phyloP scores from a whole-genome alignment of 2,797 vertebrate genomes.

The Gambusia yucatana region DNA sequence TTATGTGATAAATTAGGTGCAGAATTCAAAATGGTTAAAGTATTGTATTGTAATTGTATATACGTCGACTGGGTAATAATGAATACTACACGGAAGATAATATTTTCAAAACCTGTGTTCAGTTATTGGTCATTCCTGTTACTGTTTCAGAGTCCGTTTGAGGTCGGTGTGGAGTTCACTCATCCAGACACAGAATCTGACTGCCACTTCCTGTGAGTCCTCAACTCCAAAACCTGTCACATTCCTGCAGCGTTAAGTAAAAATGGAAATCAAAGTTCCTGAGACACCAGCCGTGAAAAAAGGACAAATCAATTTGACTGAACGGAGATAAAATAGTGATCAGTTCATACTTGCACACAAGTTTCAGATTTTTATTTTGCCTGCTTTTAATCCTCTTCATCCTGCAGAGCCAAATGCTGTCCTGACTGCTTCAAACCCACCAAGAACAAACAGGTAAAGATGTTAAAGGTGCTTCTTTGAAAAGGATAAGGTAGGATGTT shows the following conservation, averaged over 20 bases:
- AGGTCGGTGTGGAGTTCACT: slow-evolving; percentile 91
- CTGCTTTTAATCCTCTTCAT: slow-evolving; percentile 17
- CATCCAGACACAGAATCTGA: slow-evolving; percentile 91
- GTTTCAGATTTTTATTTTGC: neutral
- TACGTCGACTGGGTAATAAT: no score
- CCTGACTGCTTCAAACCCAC: slow-evolving; percentile 92
- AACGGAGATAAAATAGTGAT: neutral
- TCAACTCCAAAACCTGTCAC: neutral
- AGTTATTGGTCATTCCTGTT: neutral
- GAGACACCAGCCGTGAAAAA: neutral
- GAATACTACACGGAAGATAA: no score
- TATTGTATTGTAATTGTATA: no score
- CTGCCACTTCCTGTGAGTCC: slow-evolving; percentile 96
- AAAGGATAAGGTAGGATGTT: no score
- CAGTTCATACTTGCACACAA: neutral
- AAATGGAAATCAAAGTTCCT: neutral
- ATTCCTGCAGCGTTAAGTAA: neutral
- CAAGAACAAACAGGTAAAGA: slow-evolving; percentile 93
- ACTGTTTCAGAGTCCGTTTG: slow-evolving; percentile 88
- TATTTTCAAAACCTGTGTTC: no score
- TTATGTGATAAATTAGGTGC: no score
- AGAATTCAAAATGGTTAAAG: no score
- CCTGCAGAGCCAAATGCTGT: slow-evolving; percentile 84
- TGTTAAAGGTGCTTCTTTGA: neutral
- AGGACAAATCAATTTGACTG: neutral